phyloP scores from a whole-genome alignment of 2,797 vertebrate genomes.

The Gobionotothen gibberifrons region DNA sequence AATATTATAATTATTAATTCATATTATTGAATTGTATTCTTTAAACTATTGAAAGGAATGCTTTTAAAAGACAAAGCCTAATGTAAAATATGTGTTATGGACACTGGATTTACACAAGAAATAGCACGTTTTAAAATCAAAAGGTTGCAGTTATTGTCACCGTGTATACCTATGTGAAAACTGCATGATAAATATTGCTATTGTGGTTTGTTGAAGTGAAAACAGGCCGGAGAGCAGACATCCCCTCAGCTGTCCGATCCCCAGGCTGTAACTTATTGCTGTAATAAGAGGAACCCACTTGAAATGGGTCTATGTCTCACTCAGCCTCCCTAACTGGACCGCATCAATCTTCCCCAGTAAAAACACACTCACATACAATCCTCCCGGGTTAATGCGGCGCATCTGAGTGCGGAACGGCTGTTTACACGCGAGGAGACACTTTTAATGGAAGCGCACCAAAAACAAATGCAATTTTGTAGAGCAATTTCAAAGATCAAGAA shows the following conservation, averaged over 20 bases:
- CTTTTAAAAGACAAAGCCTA: background rate
- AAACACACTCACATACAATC: conserved; percentile 97
- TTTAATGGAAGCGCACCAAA: conserved; percentile 99
- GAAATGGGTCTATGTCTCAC: conserved; percentile 92
- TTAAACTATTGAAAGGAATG: background rate
- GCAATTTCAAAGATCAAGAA: conserved; percentile 91
- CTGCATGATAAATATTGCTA: conserved; percentile 34
- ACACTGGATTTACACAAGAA: background rate
- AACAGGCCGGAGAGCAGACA: conserved; percentile 44
- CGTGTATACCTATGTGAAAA: background rate
- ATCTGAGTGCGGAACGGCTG: conserved; percentile 99
- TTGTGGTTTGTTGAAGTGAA: conserved; percentile 31
- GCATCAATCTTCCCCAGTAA: conserved; percentile 99
- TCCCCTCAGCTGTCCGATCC: conserved; percentile 65
- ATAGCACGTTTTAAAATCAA: background rate
- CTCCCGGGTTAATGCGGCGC: conserved; percentile 98
- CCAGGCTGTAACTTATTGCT: conserved; percentile 69
- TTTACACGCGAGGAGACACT: conserved; percentile 99
- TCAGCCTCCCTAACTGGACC: conserved; percentile 97
- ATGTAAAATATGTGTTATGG: background rate
- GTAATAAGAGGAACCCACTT: conserved; percentile 77
- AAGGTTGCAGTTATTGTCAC: conserved; percentile 5
- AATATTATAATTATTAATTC: background rate
- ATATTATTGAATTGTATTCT: background rate
- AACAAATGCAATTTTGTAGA: conserved; percentile 98